phyloP scores from a whole-genome alignment of 2,113 vertebrate genomes.

The Pseudorectes ferrugineus region DNA sequence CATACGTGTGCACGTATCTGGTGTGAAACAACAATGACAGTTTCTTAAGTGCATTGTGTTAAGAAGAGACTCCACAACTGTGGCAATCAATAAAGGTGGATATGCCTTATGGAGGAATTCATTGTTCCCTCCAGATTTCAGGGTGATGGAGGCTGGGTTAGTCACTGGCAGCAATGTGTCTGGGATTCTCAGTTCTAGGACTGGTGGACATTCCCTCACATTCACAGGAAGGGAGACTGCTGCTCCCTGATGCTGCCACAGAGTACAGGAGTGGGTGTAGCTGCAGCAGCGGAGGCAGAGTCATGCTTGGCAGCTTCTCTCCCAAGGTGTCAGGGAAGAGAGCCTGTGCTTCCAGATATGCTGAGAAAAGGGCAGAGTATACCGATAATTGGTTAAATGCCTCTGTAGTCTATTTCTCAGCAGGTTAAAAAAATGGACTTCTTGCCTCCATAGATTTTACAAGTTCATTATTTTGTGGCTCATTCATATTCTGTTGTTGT shows the following conservation, averaged over 20 bases:
- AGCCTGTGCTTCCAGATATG: not conserved
- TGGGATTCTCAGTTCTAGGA: not conserved
- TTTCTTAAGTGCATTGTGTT: not conserved
- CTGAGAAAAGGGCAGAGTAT: not conserved
- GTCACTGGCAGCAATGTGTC: not conserved
- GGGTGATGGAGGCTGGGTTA: not conserved
- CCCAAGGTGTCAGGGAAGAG: not conserved
- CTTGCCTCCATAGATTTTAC: not conserved
- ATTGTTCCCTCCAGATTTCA: not conserved
- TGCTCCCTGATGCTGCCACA: not conserved
- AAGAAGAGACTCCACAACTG: not conserved
- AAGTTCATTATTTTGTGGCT: not conserved
- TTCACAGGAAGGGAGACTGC: not conserved
- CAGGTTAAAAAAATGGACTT: not conserved
- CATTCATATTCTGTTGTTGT: not conserved
- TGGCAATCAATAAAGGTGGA: not conserved
- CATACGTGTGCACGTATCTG: not conserved
- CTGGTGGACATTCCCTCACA: not conserved
- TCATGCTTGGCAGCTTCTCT: not conserved
- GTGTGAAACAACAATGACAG: not conserved
- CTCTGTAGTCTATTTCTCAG: not conserved
- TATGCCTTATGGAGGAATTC: not conserved
- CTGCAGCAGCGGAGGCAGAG: not conserved
- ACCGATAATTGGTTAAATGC: not conserved
- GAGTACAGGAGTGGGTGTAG: not conserved